Evolutionary conservation across 2,888 invertebrate species (phyloP).

Genomic region (Dryadula phaetusa): DNA sequence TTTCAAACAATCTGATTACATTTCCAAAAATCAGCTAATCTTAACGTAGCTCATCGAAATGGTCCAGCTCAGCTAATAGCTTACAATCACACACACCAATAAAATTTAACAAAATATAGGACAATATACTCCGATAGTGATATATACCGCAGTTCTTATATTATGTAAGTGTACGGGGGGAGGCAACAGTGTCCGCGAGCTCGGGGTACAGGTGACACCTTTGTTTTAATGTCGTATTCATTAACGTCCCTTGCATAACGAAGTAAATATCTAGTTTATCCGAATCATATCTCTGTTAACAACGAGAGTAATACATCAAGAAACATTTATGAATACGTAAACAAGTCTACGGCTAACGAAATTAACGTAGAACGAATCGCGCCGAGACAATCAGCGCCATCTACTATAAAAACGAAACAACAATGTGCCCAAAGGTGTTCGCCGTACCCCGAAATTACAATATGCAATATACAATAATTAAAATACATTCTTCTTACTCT

Average conservation of each 20-base stretch:
- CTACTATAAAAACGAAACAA: conserved; percentile 52
- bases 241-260: neutral
- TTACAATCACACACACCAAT: conserved; percentile 76
- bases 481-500: conserved; percentile 83
- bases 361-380: conserved; percentile 48
- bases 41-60: conserved; percentile 22
- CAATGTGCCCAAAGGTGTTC: conserved; percentile 52
- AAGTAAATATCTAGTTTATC: neutral
- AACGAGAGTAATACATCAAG: neutral
- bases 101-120: conserved; percentile 83
- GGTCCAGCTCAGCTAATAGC: conserved; percentile 67
- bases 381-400: conserved; percentile 45
- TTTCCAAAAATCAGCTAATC: conserved; percentile 23
- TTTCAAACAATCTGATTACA: conserved; percentile 25
- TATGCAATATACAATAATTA: conserved; percentile 81
- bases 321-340: conserved; percentile 12
- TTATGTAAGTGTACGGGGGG: conserved; percentile 70
- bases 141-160: conserved; percentile 74
- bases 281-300: neutral
- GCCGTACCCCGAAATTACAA: conserved; percentile 58
- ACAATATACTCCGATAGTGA: conserved; percentile 75
- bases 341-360: conserved; percentile 48
- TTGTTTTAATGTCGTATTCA: conserved; percentile 39
- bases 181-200: conserved; percentile 75
- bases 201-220: conserved; percentile 47